Percentiles rank a stretch among this genome's conserved stretches.
phyloP scores from a whole-genome alignment of 2,888 invertebrate species.

The Orthonevra nobilis region DNA sequence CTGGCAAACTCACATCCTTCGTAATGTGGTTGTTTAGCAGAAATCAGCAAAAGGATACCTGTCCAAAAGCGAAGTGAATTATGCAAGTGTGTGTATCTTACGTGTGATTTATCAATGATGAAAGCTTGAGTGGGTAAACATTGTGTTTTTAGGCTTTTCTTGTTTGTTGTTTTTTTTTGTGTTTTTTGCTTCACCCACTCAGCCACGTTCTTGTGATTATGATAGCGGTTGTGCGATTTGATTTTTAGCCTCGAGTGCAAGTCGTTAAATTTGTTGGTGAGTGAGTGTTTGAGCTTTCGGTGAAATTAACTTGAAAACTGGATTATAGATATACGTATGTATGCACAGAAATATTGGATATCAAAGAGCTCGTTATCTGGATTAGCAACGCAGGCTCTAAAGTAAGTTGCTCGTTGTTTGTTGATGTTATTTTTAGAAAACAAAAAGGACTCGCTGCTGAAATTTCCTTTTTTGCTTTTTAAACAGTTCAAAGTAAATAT shows the following conservation, averaged over 20 bases:
- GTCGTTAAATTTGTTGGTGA: not conserved
- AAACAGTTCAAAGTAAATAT: slow-evolving; percentile 16
- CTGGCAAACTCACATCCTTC: slow-evolving; percentile 17
- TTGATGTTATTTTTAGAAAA: not conserved
- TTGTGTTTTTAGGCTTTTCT: too few species aligned
- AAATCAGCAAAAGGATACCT: slow-evolving; percentile 55
- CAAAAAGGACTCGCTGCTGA: too few species aligned
- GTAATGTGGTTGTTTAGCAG: slow-evolving; percentile 39
- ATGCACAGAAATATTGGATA: too few species aligned
- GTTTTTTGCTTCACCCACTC: not conserved
- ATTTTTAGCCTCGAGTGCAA: slow-evolving; percentile 13
- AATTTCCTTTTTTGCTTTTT: slow-evolving; percentile 16
- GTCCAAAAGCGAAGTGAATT: slow-evolving; percentile 44
- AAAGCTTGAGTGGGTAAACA: slow-evolving; percentile 43
- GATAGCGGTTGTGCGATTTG: slow-evolving; percentile 17
- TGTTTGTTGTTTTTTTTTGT: too few species aligned
- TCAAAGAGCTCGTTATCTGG: slow-evolving; percentile 5
- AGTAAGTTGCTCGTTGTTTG: slow-evolving; percentile 11
- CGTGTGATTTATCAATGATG: slow-evolving; percentile 56
- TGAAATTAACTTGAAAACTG: slow-evolving; percentile 6
- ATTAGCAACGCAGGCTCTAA: not conserved
- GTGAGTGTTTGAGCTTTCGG: not conserved
- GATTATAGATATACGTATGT: slow-evolving; percentile 35
- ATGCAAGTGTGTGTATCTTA: slow-evolving; percentile 32
- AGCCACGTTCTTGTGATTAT: slow-evolving; percentile 7